Evolutionary conservation across 2,888 invertebrate genomes (phyloP), one percentile per base, ranked within the genome.

Genomic region (Drosophila paranaensis): DNA sequence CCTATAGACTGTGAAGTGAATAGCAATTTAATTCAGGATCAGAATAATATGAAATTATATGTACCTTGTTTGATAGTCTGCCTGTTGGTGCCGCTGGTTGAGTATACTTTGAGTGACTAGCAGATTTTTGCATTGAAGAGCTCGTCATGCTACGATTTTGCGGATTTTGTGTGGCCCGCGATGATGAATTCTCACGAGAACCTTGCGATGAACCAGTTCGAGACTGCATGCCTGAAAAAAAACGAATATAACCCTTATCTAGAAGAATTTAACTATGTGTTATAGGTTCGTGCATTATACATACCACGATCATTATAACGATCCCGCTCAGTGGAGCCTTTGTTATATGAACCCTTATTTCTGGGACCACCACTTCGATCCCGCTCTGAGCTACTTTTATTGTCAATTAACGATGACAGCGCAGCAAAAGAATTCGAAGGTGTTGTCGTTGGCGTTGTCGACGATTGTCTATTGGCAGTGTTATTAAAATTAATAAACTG

Each of bases 201-300:
- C 94, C 91, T 70, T 95, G 94, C 70, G 95, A 94, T 51, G 95
- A 95, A 60, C 95, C 94, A 43, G 95, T 94, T 71, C 95, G 93
- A 9, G 94, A 94, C 76, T 93, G 93, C 51, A 94, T 92, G 58
- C 88, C 92, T 92, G n/a, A n/a, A 58, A 11, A 11, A 16, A 10
- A 50, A 6, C 9, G 6, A 30, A 33, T n/a, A 5, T 3, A 16
- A 16, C 6, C 33, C n/a, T 48, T 3, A n/a, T 30, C 5, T 30
- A 2, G 6, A 11, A n/a, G 5, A 6, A 30, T n/a, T n/a, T 2
- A 14, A 27, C 46, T 27, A 45, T 46, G 2, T 1, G 1, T 9
- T 46, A 20, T 46, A 13, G 45, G 5, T 5, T 30, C n/a, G 14
- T 27, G 4, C 0, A 11, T 2, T 33, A 25, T 25, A 53, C 65